Evolutionary conservation across 2,113 vertebrate genomes (phyloP), one percentile per base, ranked within the genome.

Genomic region (Leptodactylus fuscus): DNA sequence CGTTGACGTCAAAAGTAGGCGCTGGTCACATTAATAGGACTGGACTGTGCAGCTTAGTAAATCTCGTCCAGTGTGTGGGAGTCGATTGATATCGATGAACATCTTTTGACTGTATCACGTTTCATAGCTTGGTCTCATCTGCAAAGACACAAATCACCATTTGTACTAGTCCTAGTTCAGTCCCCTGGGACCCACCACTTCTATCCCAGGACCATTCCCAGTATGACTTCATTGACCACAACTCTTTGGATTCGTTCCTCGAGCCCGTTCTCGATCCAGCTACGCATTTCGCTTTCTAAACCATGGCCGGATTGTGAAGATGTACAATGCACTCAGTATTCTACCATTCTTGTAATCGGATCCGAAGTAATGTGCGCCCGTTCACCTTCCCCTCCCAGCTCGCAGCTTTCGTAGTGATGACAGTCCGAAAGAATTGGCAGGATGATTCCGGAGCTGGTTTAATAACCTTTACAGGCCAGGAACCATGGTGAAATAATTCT

Each of bases 391-490:
- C 15, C n/a, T 29, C 27, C 53, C 11, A 11, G 15, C 27, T 15
- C 27, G 29, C 24, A 62, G 38, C 24, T 49, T 84, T 67, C 62
- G 82, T 36, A 34, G 48, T 67, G 71, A 65, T 65, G 71, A 84
- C 53, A 74, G 34, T 34, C 8, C 41, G n/a, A 73, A 76, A 24
- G 18, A 48, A 48, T 48, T 76, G 82, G 53, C 82, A 48, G 22
- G 71, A 44, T 27, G 71, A 83, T 62, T 83, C 70, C 41, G 49
- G 9, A 32, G 22, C 65, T 60, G 71, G 70, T 83, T 76, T 83
- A 82, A 82, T 83, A 73, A 74, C 69, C 71, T 74, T 74, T 38
- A 70, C 69, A 74, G 81, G 51, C 41, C 16, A 7, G 10, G 81
- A 58, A 24, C 41, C 24, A 75, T 41, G 53, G 53, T 34, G 20